phyloP scores from a whole-genome alignment of 2,797 vertebrate species.

The Xenopus petersii region DNA sequence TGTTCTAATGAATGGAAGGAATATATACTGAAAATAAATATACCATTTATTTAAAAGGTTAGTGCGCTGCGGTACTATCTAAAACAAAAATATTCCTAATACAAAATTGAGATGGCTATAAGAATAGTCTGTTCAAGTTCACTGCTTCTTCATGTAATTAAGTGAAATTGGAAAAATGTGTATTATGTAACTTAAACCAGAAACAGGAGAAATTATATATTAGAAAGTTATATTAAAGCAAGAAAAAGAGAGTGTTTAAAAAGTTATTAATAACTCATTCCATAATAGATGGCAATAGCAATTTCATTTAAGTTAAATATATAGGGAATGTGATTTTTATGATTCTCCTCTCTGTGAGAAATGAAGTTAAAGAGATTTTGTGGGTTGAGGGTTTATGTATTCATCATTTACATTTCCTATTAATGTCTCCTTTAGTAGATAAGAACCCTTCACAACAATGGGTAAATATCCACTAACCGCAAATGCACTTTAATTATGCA shows the following conservation, averaged over 20 bases:
- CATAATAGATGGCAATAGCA: neutral
- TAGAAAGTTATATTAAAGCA: neutral
- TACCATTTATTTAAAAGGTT: too few species aligned
- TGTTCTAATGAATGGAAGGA: too few species aligned
- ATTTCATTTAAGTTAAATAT: neutral
- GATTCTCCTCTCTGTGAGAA: neutral
- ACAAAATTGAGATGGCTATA: neutral
- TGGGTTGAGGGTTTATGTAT: neutral
- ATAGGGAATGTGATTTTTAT: neutral
- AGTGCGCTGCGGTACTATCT: too few species aligned
- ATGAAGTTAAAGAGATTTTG: neutral
- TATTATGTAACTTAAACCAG: neutral
- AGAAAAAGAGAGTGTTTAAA: neutral
- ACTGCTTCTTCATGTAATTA: neutral
- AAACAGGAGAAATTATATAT: neutral
- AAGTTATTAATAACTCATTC: neutral
- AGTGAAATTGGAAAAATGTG: neutral
- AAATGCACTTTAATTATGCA: constrained; percentile 6
- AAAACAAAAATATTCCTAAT: neutral
- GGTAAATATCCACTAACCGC: neutral
- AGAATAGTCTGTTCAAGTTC: neutral
- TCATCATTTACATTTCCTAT: constrained; percentile 5
- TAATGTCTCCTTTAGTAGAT: neutral
- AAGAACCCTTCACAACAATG: neutral
- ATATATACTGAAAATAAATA: too few species aligned